These are phyloP conservation scores for Torymus aiolomorphi DNA, from an alignment of 2,888 invertebrate genomes.

Conservation along the genomic window DNA sequence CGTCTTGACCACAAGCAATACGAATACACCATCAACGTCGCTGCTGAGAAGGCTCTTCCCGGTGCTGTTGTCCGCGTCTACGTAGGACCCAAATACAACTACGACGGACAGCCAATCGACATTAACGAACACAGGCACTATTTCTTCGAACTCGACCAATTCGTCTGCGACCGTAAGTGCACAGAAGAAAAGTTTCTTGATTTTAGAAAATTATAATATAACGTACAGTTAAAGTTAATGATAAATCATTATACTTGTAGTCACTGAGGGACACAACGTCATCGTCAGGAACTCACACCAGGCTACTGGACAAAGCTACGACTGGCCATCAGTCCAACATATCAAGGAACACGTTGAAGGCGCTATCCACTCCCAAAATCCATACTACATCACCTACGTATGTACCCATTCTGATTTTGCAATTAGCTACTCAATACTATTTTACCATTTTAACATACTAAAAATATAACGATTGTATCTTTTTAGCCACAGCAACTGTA, in stretches of 20 bases:
- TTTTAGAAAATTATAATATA: too few species aligned
- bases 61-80: constrained; percentile 82
- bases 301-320: constrained; percentile 71
- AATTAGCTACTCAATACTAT: not conserved
- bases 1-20: constrained; percentile 85
- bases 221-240: not conserved
- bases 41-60: constrained; percentile 79
- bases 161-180: constrained; percentile 77
- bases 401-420: constrained; percentile 3
- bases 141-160: constrained; percentile 81
- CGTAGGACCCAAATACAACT: constrained; percentile 83
- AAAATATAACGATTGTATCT: constrained; percentile 65
- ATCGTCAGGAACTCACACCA: constrained; percentile 84
- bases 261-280: constrained; percentile 82
- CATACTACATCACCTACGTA: constrained; percentile 72
- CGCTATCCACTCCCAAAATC: constrained; percentile 75
- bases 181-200: not conserved
- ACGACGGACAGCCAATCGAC: constrained; percentile 78
- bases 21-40: constrained; percentile 79
- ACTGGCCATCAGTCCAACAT: constrained; percentile 79
- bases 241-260: constrained; percentile 59
- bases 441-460: constrained; percentile 69
- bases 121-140: constrained; percentile 79
- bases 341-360: constrained; percentile 81
- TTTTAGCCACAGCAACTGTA: constrained; percentile 77